Evolutionary conservation across 2,888 invertebrate genomes (phyloP).

Genomic region (Eupithecia centaureata): DNA sequence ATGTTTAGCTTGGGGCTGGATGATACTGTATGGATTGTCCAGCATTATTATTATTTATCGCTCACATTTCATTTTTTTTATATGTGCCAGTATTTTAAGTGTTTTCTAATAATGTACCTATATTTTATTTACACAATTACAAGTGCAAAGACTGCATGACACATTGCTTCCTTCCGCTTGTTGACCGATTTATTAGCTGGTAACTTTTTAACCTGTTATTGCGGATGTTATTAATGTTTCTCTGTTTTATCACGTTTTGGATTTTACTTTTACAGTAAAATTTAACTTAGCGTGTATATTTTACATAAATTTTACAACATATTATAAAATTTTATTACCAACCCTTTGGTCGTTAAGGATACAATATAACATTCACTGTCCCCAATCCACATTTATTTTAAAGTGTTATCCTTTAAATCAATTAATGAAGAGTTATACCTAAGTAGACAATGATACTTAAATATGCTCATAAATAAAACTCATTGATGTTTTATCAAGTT

Average conservation of each 20-base stretch:
- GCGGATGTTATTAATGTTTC: neutral
- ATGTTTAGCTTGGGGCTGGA: no score
- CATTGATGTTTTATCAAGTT: neutral
- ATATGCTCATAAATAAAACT: neutral
- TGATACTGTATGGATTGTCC: no score
- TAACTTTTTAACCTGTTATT: neutral
- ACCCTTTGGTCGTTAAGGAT: neutral
- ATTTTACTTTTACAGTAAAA: neutral
- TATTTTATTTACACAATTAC: slow-evolving; percentile 37
- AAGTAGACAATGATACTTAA: neutral
- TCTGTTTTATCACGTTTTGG: neutral
- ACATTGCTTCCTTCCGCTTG: slow-evolving; percentile 44
- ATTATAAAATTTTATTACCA: neutral
- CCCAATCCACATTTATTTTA: neutral
- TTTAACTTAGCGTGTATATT: neutral
- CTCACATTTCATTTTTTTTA: no score
- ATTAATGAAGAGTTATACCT: neutral
- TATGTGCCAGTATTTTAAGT: no score
- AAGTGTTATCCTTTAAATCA: neutral
- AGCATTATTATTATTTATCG: no score
- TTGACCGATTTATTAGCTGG: slow-evolving; percentile 36
- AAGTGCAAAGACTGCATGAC: slow-evolving; percentile 39
- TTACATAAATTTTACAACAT: neutral
- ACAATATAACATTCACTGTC: neutral
- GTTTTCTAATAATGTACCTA: neutral